Evolutionary conservation across 2,797 vertebrate species (phyloP), one percentile per base, ranked within the genome.

Genomic region (Peromyscus attwateri): DNA sequence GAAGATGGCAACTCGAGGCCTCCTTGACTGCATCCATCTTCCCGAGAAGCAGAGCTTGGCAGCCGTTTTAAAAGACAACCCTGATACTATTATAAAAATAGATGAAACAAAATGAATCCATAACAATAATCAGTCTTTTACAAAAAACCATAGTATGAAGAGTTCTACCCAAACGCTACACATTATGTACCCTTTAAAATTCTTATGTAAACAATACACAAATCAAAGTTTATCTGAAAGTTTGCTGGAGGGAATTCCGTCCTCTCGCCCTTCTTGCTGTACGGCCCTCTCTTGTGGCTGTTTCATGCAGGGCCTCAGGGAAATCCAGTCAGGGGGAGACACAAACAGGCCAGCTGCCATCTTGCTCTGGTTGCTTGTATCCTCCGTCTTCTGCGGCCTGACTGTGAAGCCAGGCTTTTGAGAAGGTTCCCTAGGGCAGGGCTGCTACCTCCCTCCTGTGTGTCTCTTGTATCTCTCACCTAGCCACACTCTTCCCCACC

Each of bases 201-300:
- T 98, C 97, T 98, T 97, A 98, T 99, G 99, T 99, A 99, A 99
- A 99, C 99, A 99, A 98, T 94, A 98, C 98, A 98, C 98, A 98
- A 98, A 98, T 96, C 97, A 92, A 97, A 97, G 97, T 97, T 96
- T 93, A 57, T 97, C 97, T 96, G 85, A 55, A 95, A 97, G 96
- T 97, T 70, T 94, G 95, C 60, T 1, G 83, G 97, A 98, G 98
- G 95, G 96, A 77, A 95, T 91, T 85, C 85, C 82, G 85, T 71
- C 87, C 80, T 87, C 88, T 87, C 82, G 1, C 68, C 79, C 93
- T 87, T 0, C 1, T 40, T 57, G 60, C 70, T 55, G 23, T 0
- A 16, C 40, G 88, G 96, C 97, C 1, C 91, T 10, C 91, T 93
- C 77, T 6, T 6, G 91, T 11, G 83, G 1, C 0, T 95, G 55